phyloP scores from a whole-genome alignment of 2,888 invertebrate genomes.

The Hyppa rectilinea region DNA sequence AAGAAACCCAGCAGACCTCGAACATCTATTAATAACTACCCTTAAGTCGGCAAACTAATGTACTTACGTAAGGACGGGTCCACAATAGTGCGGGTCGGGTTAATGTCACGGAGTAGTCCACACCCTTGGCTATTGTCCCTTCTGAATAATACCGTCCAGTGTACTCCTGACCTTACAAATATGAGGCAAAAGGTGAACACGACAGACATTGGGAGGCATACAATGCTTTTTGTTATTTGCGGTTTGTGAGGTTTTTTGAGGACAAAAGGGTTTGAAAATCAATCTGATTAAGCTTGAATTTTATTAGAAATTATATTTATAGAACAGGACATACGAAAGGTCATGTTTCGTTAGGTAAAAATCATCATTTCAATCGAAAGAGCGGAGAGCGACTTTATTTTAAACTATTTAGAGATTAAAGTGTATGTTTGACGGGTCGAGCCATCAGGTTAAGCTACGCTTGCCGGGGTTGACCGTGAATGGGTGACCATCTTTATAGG shows the following conservation, averaged over 20 bases:
- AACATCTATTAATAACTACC: constrained; percentile 51
- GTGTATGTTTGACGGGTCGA: no score
- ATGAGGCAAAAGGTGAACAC: constrained; percentile 53
- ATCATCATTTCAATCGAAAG: no score
- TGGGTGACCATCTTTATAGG: no score
- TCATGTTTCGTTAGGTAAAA: not conserved
- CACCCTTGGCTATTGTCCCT: constrained; percentile 59
- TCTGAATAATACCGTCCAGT: constrained; percentile 57
- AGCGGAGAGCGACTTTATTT: no score
- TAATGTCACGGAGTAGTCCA: constrained; percentile 65
- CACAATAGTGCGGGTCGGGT: constrained; percentile 57
- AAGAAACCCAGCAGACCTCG: constrained; percentile 31
- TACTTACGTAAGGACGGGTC: constrained; percentile 47
- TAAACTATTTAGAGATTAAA: no score
- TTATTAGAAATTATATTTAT: constrained; percentile 3
- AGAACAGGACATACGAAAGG: not conserved
- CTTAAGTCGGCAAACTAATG: constrained; percentile 45
- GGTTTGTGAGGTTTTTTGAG: constrained; percentile 28
- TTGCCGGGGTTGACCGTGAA: no score
- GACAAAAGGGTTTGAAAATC: constrained; percentile 26
- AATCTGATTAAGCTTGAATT: constrained; percentile 21
- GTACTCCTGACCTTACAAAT: constrained; percentile 57
- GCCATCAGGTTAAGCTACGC: no score
- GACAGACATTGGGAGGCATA: constrained; percentile 31
- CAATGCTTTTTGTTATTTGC: constrained; percentile 49